Evolutionary conservation across 2,113 vertebrate genomes (phyloP), one percentile per base, ranked within the genome.

Genomic region (Nothocercus julius): DNA sequence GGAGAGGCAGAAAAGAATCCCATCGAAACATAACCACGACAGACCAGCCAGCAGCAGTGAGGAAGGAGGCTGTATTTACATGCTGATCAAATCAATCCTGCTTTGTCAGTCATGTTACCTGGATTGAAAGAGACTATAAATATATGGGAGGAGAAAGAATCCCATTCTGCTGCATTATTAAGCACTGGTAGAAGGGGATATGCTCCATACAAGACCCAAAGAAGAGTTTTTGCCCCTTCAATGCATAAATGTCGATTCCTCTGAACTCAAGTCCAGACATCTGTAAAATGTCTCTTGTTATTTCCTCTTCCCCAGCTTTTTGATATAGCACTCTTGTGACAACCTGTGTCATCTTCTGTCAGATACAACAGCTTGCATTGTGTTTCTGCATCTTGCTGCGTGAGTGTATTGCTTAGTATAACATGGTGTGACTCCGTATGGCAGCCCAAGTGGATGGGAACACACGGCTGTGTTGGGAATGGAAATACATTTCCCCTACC

Each of bases 61-160:
- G 27, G 70, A 85, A 27, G 30, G 70, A 85, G 80, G 83, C 88
- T 95, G 94, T 96, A 90, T 95, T 96, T 96, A 94, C 83, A 92
- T 85, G 92, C 67, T 96, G 93, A 96, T 93, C 91, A 95, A 95
- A 94, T 94, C 83, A 87, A 30, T 94, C 85, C 89, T 88, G 79
- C 90, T 95, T 95, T 90, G 92, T 95, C 95, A 96, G 96, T 59
- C 82, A n/a, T 27, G 2, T 90, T 94, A 92, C 91, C 88, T 85
- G 74, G 53, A 87, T 96, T 89, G 94, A 90, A 94, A 89, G 68
- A 32, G 51, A 66, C 90, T 94, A 93, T 94, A 95, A 97, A 95
- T 92, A 93, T 66, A 45, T 67, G 28, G 44, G 66, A 93, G 77
- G 63, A 87, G 86, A 92, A 94, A 73, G 92, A 84, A 24, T 69